Conservation (phyloP, 2,113 vertebrate genomes). For the Conger conger region DNA sequence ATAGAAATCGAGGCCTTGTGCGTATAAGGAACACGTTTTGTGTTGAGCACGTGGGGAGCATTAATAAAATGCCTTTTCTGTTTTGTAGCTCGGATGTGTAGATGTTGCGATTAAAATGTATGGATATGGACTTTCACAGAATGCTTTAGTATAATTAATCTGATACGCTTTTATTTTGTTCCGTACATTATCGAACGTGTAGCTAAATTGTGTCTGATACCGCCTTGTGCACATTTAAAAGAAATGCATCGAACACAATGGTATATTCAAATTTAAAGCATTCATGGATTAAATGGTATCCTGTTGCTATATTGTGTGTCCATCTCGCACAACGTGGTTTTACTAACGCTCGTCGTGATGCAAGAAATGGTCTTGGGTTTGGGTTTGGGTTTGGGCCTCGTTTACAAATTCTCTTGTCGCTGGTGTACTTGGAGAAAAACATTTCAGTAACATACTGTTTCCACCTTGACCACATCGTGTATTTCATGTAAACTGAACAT, state of each 20-base stretch:
- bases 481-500: neutral
- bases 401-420: neutral
- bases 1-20: conserved; percentile 5
- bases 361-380: neutral
- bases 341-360: neutral
- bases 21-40: neutral
- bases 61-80: conserved; percentile 1
- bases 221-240: neutral
- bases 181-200: neutral
- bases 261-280: neutral
- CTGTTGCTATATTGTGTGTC: neutral
- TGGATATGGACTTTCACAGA: neutral
- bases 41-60: conserved; percentile 2
- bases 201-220: neutral
- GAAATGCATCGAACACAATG: neutral
- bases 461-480: neutral
- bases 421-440: neutral
- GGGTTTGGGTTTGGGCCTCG: neutral
- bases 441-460: too few relatives aligned
- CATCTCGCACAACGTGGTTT: neutral
- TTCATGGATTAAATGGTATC: neutral
- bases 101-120: neutral
- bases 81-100: neutral
- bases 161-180: neutral
- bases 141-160: neutral